Percentiles rank a stretch among this genome's conserved stretches.
These are phyloP conservation scores for Hydrotaea cyrtoneurina DNA, from an alignment of 2,888 invertebrate genomes.

Conservation along the genomic window DNA sequence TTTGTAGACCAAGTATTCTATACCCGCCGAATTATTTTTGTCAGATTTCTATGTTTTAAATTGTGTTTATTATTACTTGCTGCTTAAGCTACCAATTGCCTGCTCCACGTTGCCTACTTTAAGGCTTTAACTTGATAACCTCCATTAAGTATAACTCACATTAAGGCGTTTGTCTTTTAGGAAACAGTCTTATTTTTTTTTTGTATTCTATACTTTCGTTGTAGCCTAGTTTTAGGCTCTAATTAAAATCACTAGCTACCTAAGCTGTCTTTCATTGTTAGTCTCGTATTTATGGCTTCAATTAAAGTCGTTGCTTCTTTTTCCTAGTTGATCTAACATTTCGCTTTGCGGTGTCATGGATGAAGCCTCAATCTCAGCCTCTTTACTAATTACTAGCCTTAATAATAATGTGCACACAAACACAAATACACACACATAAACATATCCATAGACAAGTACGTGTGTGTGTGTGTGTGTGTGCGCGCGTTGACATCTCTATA, in stretches of 20 bases:
- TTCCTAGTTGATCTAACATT: background rate
- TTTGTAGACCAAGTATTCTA: too few species aligned
- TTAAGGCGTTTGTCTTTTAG: too few species aligned
- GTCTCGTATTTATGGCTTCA: background rate
- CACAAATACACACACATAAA: too few species aligned
- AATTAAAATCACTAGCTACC: background rate
- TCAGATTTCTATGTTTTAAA: too few species aligned
- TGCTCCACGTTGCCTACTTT: too few species aligned
- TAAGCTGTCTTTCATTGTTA: background rate
- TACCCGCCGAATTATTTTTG: too few species aligned
- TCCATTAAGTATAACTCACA: too few species aligned
- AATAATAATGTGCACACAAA: background rate
- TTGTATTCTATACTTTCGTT: too few species aligned
- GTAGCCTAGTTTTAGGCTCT: background rate
- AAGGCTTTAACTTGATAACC: too few species aligned
- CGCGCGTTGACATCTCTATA: background rate
- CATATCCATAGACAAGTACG: background rate
- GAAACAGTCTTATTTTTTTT: too few species aligned
- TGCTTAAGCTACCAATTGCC: too few species aligned
- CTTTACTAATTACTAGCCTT: background rate
- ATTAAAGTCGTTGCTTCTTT: background rate
- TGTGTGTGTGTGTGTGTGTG: background rate
- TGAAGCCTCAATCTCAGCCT: background rate
- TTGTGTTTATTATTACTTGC: too few species aligned
- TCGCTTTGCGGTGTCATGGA: conserved; percentile 3